Percentiles rank a stretch among this genome's conserved stretches.
phyloP scores from a whole-genome alignment of 2,113 vertebrate genomes.

The Microcebus griseorufus region DNA sequence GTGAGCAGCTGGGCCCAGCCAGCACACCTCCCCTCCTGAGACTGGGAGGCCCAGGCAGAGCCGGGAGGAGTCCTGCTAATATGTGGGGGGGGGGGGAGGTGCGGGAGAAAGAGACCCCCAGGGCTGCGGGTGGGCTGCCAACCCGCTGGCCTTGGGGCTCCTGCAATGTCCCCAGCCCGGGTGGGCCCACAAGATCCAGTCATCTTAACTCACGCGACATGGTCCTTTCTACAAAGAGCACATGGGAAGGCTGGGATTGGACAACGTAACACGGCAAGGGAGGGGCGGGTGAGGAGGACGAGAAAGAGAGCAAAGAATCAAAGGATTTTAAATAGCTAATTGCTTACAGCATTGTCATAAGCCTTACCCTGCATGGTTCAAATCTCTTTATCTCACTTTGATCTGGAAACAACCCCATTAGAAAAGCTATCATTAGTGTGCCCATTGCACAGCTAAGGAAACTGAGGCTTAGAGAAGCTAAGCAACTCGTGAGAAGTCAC shows the following conservation, averaged over 20 bases:
- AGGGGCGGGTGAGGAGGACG: rapidly evolving
- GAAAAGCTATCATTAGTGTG: background rate
- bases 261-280: rapidly evolving
- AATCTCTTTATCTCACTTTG: background rate
- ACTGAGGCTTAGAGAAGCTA: no score
- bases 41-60: rapidly evolving
- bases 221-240: background rate
- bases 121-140: rapidly evolving
- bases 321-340: rapidly evolving
- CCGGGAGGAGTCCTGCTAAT: background rate
- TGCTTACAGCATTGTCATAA: rapidly evolving
- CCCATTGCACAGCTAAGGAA: background rate
- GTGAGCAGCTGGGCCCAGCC: background rate
- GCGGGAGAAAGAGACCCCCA: rapidly evolving
- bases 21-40: rapidly evolving
- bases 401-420: background rate
- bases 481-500: no score
- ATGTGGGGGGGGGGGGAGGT: background rate
- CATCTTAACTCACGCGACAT: rapidly evolving
- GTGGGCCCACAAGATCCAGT: background rate
- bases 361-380: background rate
- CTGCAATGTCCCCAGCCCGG: rapidly evolving
- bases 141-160: background rate
- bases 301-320: background rate
- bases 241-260: rapidly evolving